Conservation (phyloP, 2,888 invertebrate species). For the Ormyrus labotus region DNA sequence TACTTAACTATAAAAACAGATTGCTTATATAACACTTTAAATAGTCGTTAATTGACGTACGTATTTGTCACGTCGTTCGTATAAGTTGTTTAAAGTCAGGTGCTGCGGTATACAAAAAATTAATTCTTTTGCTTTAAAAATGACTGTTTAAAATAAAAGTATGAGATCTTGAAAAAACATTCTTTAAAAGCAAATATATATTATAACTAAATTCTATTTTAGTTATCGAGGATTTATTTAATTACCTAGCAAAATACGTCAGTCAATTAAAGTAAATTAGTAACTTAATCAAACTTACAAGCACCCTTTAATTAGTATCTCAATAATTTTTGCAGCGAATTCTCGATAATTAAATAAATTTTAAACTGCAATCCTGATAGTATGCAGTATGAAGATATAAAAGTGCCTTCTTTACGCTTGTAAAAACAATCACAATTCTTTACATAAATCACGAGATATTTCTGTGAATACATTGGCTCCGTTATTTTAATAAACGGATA, state of each 20-base stretch:
- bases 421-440: slow-evolving; percentile 50
- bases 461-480: slow-evolving; percentile 45
- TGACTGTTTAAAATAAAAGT: slow-evolving; percentile 8
- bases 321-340: slow-evolving; percentile 20
- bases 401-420: slow-evolving; percentile 43
- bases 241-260: slow-evolving; percentile 37
- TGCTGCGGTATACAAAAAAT: slow-evolving; percentile 24
- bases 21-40: slow-evolving; percentile 7
- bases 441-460: slow-evolving; percentile 39
- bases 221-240: slow-evolving; percentile 23
- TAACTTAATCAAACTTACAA: slow-evolving; percentile 10
- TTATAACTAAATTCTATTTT: slow-evolving; percentile 28
- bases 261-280: slow-evolving; percentile 8
- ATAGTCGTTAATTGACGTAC: slow-evolving; percentile 18
- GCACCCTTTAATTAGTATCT: slow-evolving; percentile 23
- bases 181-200: slow-evolving; percentile 17
- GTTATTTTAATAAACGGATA: slow-evolving; percentile 8
- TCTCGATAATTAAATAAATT: slow-evolving; percentile 15
- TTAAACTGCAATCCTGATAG: slow-evolving; percentile 26
- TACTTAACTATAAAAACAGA: slow-evolving; percentile 24
- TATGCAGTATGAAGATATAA: slow-evolving; percentile 52
- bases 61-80: neutral
- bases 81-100: neutral
- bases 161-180: slow-evolving; percentile 42
- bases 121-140: slow-evolving; percentile 4